A percentile compares a stretch with the other conserved stretches of the same genome.
Evolutionary conservation across 1,140 invertebrate species (phyloP).

Genomic region (Drosophila sulfurigaster): DNA sequence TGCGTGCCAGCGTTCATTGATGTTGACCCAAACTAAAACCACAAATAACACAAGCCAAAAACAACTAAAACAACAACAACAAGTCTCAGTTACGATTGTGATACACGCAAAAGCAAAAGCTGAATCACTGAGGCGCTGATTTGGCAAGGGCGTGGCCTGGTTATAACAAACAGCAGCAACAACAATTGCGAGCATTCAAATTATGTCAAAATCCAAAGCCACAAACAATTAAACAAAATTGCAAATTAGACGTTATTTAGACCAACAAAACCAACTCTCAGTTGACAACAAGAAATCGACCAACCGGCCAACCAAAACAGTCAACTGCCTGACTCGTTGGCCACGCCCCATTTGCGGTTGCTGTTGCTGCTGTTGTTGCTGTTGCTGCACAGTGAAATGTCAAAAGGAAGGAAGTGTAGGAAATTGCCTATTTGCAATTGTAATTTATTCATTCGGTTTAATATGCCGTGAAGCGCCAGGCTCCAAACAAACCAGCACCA

Average conservation of each 20-base stretch:
- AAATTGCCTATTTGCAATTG: conserved; percentile 84
- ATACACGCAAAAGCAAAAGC: conserved; percentile 46
- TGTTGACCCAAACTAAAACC: conserved; percentile 78
- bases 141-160: conserved; percentile 31
- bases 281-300: conserved; percentile 60
- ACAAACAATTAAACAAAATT: conserved; percentile 83
- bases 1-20: conserved; percentile 68
- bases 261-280: conserved; percentile 60
- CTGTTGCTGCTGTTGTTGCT: conserved; percentile 48
- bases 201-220: conserved; percentile 80
- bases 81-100: conserved; percentile 55
- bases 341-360: conserved; percentile 72
- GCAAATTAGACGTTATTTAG: conserved; percentile 81
- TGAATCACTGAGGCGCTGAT: conserved; percentile 16
- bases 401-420: conserved; percentile 80
- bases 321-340: conserved; percentile 39
- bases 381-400: conserved; percentile 52
- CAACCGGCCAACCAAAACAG: conserved; percentile 6
- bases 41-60: conserved; percentile 67
- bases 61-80: conserved; percentile 17
- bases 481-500: conserved; percentile 39
- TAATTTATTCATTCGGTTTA: conserved; percentile 83
- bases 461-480: conserved; percentile 77
- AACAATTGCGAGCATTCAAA: conserved; percentile 45
- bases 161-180: conserved; percentile 31